Evolutionary conservation across 2,797 vertebrate species (phyloP), one percentile per base, ranked within the genome.

Genomic region (Onychomys arenicola): DNA sequence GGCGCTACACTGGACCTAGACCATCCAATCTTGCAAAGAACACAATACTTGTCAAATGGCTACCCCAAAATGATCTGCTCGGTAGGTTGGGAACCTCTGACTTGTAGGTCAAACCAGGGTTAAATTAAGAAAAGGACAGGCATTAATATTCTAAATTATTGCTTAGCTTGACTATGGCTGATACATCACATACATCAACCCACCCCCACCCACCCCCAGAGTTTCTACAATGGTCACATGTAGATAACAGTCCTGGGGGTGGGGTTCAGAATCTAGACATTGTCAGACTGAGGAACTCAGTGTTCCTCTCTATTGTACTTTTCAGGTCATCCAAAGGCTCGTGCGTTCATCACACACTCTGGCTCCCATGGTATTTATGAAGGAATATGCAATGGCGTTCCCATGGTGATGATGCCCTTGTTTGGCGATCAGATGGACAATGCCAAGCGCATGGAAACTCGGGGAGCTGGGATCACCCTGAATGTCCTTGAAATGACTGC

Each of bases 11-110:
- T 0, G 99, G 99, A 46, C 32, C 98, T 34, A 61, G 76, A 2
- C 98, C 99, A 7, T 93, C 98, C 0, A 98, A 99, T 40, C 85
- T 99, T 59, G 98, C 99, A 0, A 98, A 99, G 27, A 99, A 99
- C 0, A 99, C 99, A 2, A 99, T 99, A 92, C 98, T 99, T 0
- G 98, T 99, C 98, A 99, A 99, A 21, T 99, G 99, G 99, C 98
- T 99, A 55, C 99, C 99, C 49, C 99, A 99, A 97, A 99, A 99
- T 6, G 99, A 99, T 88, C 99, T 99, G 6, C 98, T 99, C 49
- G 99, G 99, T 99, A 98, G 0, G 99, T 87, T 59, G 34, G 78
- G 43, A 40, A 23, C 27, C 25, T 76, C 23, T 46, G 65, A n/a
- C 1, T 12, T 27, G 6, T 52, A 21, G 76, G 63, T 43, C 46